phyloP scores from a whole-genome alignment of 2,113 vertebrate species.

The Puma concolor region DNA sequence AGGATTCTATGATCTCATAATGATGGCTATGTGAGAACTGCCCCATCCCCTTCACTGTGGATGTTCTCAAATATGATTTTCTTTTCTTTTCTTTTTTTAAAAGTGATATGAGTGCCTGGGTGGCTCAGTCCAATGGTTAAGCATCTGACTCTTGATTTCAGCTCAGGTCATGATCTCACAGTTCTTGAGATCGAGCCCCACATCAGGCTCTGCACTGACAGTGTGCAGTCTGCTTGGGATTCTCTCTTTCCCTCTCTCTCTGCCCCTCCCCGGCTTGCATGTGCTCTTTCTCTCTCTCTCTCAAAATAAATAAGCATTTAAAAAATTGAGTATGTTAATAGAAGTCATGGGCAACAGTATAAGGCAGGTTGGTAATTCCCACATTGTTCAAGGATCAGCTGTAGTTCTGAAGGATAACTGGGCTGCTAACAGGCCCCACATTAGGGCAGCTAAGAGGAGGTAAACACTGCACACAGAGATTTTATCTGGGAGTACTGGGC shows the following conservation, averaged over 20 bases:
- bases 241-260: too few relatives aligned
- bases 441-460: background rate
- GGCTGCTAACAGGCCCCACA: background rate
- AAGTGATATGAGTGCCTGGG: too few relatives aligned
- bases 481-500: background rate
- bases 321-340: background rate
- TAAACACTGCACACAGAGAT: background rate
- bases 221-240: too few relatives aligned
- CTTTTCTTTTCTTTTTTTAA: background rate
- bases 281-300: too few relatives aligned
- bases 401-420: background rate
- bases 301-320: background rate
- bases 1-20: background rate
- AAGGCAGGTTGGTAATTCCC: background rate
- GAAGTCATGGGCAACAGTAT: background rate
- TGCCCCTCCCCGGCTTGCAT: too few relatives aligned
- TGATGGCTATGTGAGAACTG: background rate
- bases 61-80: conserved; percentile 25
- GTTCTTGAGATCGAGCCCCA: too few relatives aligned
- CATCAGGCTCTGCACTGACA: too few relatives aligned
- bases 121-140: too few relatives aligned
- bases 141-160: too few relatives aligned
- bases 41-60: background rate
- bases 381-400: background rate
- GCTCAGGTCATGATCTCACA: too few relatives aligned